phyloP scores from a whole-genome alignment of 2,888 invertebrate species.

The Lordiphosa andalusiaca region DNA sequence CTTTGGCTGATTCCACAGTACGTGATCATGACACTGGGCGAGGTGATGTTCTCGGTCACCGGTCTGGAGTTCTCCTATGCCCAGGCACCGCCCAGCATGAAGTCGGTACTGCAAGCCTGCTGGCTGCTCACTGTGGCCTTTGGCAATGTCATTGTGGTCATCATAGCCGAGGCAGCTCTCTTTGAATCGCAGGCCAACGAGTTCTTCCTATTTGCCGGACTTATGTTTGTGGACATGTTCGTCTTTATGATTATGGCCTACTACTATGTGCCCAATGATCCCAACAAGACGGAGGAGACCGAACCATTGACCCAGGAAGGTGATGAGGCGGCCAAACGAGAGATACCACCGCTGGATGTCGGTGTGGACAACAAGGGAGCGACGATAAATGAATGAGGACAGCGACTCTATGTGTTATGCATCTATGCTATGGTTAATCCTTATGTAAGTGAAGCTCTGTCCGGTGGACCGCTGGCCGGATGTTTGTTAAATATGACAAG shows the following conservation, averaged over 20 bases:
- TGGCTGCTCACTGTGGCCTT: constrained; percentile 96
- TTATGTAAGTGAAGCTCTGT: constrained; percentile 26
- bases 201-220: constrained; percentile 92
- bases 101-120: constrained; percentile 93
- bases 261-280: constrained; percentile 84
- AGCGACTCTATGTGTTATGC: constrained; percentile 22
- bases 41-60: constrained; percentile 90
- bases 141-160: constrained; percentile 95
- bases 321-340: constrained; percentile 23
- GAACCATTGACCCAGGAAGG: constrained; percentile 42
- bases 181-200: constrained; percentile 90
- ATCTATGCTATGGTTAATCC: constrained; percentile 23
- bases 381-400: constrained; percentile 47
- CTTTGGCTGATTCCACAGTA: constrained; percentile 86
- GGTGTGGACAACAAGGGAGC: constrained; percentile 67
- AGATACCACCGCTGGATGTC: constrained; percentile 33
- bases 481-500: constrained; percentile 54
- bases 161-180: constrained; percentile 89
- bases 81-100: constrained; percentile 95
- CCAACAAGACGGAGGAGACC: constrained; percentile 41
- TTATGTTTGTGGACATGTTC: constrained; percentile 92
- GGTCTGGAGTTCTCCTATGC: constrained; percentile 98
- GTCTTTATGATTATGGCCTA: constrained; percentile 90
- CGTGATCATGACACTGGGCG: constrained; percentile 84
- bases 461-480: constrained; percentile 9